phyloP scores from a whole-genome alignment of 2,797 vertebrate species.

The Simalia tracyae region DNA sequence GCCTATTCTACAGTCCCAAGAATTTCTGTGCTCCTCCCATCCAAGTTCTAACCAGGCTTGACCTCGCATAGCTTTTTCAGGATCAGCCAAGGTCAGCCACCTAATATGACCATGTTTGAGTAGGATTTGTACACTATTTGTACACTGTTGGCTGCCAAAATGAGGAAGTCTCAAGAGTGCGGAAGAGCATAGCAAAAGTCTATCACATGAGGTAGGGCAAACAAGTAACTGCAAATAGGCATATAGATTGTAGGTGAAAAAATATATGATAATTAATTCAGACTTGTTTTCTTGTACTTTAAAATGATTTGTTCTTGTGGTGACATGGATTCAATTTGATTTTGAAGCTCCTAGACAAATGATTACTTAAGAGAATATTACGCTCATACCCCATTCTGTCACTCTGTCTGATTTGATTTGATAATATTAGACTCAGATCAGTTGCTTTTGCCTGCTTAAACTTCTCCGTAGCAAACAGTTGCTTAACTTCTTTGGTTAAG shows the following conservation, averaged over 20 bases:
- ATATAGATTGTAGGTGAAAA: conserved; percentile 54
- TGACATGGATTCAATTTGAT: conserved; percentile 47
- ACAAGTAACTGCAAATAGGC: conserved; percentile 50
- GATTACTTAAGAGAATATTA: conserved; percentile 34
- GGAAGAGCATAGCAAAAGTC: accelerated
- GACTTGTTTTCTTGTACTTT: neutral
- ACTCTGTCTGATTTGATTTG: neutral
- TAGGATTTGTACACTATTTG: too few species aligned
- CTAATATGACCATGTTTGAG: neutral
- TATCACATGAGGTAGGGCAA: neutral
- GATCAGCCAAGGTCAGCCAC: neutral
- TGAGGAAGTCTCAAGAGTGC: conserved; percentile 25
- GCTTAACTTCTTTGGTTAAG: neutral
- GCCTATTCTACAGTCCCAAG: neutral
- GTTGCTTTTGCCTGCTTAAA: neutral
- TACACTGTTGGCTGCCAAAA: neutral
- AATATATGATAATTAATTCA: conserved; percentile 52
- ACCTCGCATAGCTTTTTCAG: neutral
- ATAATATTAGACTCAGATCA: neutral
- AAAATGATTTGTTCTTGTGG: conserved; percentile 54
- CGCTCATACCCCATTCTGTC: neutral
- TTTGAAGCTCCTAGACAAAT: conserved; percentile 42
- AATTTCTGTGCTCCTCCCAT: neutral
- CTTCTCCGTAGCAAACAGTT: neutral
- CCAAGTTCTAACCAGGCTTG: neutral